phyloP scores from a whole-genome alignment of 2,888 invertebrate genomes.

The Cryptosula pallasiana region DNA sequence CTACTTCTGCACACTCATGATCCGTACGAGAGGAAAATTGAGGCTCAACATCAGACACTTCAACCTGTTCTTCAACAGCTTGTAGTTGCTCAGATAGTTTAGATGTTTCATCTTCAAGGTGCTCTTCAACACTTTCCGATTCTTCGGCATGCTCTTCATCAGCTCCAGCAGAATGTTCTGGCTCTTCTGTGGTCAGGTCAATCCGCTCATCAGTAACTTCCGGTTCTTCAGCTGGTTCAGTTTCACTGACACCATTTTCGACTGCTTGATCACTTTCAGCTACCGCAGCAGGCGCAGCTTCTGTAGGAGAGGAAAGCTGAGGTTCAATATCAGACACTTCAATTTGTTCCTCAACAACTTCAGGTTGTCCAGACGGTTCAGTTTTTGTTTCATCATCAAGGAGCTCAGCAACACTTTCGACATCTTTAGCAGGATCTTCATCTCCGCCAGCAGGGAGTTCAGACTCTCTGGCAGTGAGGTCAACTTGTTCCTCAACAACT shows the following conservation, averaged over 20 bases:
- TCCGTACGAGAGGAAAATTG: neutral
- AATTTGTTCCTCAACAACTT: neutral
- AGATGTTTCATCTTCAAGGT: constrained; percentile 51
- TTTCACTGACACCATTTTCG: neutral
- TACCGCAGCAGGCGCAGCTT: neutral
- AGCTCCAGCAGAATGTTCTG: constrained; percentile 23
- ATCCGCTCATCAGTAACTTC: neutral
- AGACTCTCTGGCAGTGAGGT: neutral
- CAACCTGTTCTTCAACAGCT: constrained; percentile 62
- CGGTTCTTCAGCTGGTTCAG: neutral
- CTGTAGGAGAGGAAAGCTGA: neutral
- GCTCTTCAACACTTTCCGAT: constrained; percentile 51
- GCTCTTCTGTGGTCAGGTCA: too few species aligned
- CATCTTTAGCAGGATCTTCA: neutral
- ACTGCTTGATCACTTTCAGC: neutral
- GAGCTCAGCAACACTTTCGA: neutral
- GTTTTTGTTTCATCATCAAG: neutral
- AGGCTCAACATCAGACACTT: constrained; percentile 57
- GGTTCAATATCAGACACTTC: neutral
- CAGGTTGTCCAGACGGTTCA: neutral
- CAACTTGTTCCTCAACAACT: neutral
- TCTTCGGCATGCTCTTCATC: constrained; percentile 43
- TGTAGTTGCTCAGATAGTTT: constrained; percentile 41
- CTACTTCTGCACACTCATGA: neutral
- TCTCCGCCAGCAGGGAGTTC: neutral